A percentile compares a stretch with the other conserved stretches of the same genome.
Evolutionary conservation across 2,113 vertebrate genomes (phyloP).

Genomic region (Ptilorrhoa leucosticta): DNA sequence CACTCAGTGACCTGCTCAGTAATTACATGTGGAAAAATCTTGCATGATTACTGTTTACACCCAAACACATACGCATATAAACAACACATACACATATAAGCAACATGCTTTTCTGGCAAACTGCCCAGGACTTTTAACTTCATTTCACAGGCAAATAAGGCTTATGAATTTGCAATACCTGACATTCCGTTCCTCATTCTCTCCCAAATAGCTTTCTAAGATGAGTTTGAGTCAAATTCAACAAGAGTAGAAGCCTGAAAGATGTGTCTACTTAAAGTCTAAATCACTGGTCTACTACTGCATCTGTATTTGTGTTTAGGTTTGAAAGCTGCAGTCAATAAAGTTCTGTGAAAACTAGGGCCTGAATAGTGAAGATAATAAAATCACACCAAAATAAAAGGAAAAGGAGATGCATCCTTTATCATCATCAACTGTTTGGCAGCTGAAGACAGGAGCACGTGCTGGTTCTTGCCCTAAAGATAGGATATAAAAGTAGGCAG

Average conservation of each 20-base stretch:
- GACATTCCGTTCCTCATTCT: background rate
- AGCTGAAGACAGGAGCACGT: background rate
- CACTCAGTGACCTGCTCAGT: background rate
- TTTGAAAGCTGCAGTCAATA: background rate
- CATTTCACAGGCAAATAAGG: background rate
- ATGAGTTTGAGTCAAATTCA: background rate
- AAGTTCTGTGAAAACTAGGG: background rate
- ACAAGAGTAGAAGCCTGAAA: background rate
- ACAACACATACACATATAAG: background rate
- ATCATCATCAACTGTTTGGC: background rate
- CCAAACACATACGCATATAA: background rate
- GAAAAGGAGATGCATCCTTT: background rate
- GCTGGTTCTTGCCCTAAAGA: background rate
- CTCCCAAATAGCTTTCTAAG: background rate
- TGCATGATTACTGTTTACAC: background rate
- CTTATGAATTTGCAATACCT: background rate
- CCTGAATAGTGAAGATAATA: background rate
- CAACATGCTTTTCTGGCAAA: background rate
- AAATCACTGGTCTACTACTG: background rate
- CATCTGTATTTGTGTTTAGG: background rate
- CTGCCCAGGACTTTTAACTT: background rate
- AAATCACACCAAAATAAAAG: background rate
- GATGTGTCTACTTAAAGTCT: background rate
- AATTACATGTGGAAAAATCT: background rate
- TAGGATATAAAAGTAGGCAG: background rate